Evolutionary conservation across 2,113 vertebrate species (phyloP), one percentile per base, ranked within the genome.

Genomic region (Pandion haliaetus): DNA sequence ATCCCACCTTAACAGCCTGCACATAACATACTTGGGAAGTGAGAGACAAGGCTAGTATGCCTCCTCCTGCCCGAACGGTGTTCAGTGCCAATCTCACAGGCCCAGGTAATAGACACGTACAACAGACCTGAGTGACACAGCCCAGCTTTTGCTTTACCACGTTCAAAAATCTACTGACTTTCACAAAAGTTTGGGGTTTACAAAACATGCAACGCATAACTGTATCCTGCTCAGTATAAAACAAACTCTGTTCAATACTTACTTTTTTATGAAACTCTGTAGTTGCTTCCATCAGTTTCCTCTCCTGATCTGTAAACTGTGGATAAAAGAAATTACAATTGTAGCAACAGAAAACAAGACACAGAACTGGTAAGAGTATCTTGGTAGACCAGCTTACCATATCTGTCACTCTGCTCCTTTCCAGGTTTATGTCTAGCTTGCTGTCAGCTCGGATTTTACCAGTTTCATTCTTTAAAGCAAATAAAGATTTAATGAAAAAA

Each of bases 261-360:
- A 99, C 99, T 98, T 99, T 99, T 94, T 98, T 99, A 65, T 99
- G 98, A 90, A 99, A 99, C 88, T 99, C 99, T 58, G 99, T 99
- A 34, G 96, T 98, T 36, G 98, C 97, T 97, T 99, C 99, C 98
- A 99, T 99, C 89, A 99, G 97, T 95, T 99, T 99, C 97, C 98
- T 99, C 95, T 99, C 99, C 94, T 99, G 99, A 54, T 99, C 99
- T 94, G 99, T 99, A 87, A 99, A 99, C 99, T 99, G 94, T 72
- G 91, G 58, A 32, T 82, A 82, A 78, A 86, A 76, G 21, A 90
- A 80, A 83, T 52, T 9, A 61, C 24, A 87, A 76, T 2, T 57
- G 24, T 12, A 79, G 54, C 10, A 80, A 52, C 2, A 8, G 40
- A 63, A 91, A 85, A 52, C 19, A 62, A 47, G 77, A 67, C 45